Percentiles rank a stretch among this genome's conserved stretches.
Conservation (phyloP, 2,888 invertebrate genomes). For the Phlogophora meticulosa region DNA sequence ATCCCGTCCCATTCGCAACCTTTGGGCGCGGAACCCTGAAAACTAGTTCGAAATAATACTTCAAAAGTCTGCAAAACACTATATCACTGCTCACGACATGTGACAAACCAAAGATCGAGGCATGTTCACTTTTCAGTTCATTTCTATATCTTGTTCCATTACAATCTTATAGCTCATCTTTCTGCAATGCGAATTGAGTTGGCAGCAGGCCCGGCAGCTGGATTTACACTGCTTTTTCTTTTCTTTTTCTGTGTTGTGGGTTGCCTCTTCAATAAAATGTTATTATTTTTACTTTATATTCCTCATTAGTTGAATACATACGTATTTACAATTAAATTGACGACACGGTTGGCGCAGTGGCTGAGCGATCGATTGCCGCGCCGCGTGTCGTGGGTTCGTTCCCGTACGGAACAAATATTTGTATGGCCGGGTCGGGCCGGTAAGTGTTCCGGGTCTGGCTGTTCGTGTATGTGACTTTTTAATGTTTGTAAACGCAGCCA, state of each 20-base stretch:
- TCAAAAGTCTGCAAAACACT: conserved; percentile 18
- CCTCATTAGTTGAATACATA: not conserved
- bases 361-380: too few species aligned
- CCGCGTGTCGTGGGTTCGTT: too few species aligned
- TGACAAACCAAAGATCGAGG: conserved; percentile 27
- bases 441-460: too few species aligned
- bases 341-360: too few species aligned
- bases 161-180: conserved; percentile 80
- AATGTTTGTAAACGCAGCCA: too few species aligned
- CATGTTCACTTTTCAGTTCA: conserved; percentile 61
- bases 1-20: too few species aligned
- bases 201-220: conserved; percentile 78
- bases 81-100: conserved; percentile 40
- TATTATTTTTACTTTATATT: conserved; percentile 19
- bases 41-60: not conserved
- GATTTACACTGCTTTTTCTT: conserved; percentile 76
- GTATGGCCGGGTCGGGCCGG: too few species aligned
- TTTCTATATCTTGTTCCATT: conserved; percentile 72
- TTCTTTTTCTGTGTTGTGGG: conserved; percentile 47
- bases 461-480: too few species aligned
- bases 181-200: conserved; percentile 82
- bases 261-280: conserved; percentile 55
- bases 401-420: too few species aligned
- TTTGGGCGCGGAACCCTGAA: too few species aligned
- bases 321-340: too few species aligned